Evolutionary conservation across 2,113 vertebrate genomes (phyloP).

Genomic region (Dromiciops gliroides): DNA sequence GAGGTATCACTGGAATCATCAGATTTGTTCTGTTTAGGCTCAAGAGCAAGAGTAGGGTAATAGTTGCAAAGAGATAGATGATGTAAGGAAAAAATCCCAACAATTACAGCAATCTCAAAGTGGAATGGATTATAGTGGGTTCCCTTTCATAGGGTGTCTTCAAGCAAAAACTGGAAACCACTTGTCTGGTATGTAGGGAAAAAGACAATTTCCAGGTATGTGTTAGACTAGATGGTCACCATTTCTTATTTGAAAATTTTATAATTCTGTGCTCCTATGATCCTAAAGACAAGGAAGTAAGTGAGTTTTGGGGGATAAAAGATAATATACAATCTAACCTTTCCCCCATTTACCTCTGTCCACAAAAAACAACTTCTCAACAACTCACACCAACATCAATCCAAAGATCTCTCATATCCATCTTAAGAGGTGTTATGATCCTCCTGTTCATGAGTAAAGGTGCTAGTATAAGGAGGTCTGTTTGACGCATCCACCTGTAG

Average conservation of each 20-base stretch:
- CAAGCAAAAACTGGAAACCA: neutral
- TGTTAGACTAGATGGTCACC: neutral
- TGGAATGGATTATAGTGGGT: neutral
- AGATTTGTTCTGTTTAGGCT: neutral
- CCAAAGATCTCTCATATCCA: neutral
- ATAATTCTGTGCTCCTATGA: neutral
- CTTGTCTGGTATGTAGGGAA: neutral
- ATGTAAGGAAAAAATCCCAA: neutral
- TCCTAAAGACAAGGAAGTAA: neutral
- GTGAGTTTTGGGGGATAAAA: neutral
- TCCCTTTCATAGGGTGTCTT: neutral
- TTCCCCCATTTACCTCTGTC: neutral
- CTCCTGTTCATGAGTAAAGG: neutral
- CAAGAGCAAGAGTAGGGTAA: neutral
- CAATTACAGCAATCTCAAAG: neutral
- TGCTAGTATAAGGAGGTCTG: neutral
- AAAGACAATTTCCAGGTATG: neutral
- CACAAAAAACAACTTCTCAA: neutral
- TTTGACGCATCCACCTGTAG: neutral
- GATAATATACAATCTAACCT: neutral
- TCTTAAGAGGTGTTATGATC: accelerated
- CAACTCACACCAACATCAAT: neutral
- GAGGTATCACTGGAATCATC: neutral
- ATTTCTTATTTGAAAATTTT: neutral
- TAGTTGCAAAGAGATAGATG: neutral